Evolutionary conservation across 2,888 invertebrate genomes (phyloP).

Genomic region (Xanthia icteritia): DNA sequence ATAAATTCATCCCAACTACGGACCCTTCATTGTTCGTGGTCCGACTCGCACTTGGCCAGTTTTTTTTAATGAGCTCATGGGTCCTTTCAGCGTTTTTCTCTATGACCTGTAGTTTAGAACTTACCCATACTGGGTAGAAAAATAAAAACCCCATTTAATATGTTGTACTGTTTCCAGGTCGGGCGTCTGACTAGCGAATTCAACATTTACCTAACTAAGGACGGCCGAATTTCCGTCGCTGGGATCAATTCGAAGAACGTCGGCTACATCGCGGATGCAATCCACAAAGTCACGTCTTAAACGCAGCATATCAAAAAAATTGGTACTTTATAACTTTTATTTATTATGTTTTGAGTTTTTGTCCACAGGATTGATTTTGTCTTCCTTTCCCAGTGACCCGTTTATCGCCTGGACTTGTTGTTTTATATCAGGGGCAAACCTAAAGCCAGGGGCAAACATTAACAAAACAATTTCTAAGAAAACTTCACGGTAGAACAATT

Average conservation of each 20-base stretch:
- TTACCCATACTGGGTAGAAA: neutral
- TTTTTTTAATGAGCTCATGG: neutral
- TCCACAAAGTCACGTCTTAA: constrained; percentile 96
- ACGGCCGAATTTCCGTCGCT: constrained; percentile 99
- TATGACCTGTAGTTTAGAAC: neutral
- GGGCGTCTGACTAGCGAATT: constrained; percentile 96
- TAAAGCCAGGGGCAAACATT: too few species aligned
- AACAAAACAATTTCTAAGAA: too few species aligned
- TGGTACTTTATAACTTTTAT: constrained; percentile 37
- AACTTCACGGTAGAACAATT: too few species aligned
- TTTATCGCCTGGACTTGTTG: neutral
- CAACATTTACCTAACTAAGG: constrained; percentile 98
- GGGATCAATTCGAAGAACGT: constrained; percentile 99
- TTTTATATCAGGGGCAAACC: neutral
- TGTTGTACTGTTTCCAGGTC: constrained; percentile 91
- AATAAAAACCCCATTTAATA: neutral
- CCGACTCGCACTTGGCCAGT: too few species aligned
- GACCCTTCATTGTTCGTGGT: too few species aligned
- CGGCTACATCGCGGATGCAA: constrained; percentile 97
- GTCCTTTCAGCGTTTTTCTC: neutral
- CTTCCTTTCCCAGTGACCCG: neutral
- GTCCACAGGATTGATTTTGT: neutral
- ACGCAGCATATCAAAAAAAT: constrained; percentile 27
- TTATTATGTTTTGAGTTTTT: neutral
- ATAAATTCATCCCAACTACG: too few species aligned